Evolutionary conservation across 23 tunicate species (phyloP).

Genomic region (Oikopleura vanhoeffeni): DNA sequence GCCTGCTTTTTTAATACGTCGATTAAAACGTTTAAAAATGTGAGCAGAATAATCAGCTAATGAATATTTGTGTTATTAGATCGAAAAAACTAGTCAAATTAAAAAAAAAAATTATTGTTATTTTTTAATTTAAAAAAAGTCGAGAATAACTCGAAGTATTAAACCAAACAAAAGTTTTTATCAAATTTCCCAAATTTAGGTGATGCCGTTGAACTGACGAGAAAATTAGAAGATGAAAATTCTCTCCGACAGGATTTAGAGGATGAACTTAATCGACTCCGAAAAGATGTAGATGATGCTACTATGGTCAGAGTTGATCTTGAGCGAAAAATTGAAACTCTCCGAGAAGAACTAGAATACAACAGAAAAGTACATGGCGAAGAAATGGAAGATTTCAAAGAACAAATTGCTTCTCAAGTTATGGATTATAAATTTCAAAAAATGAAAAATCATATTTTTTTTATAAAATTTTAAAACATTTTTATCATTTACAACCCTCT

Average conservation of each 20-base stretch:
- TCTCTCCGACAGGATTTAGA: slow-evolving; percentile 65
- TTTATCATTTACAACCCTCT: slow-evolving; percentile 16
- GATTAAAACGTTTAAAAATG: too few species aligned
- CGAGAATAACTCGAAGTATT: too few species aligned
- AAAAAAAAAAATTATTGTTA: too few species aligned
- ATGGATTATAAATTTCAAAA: too few species aligned
- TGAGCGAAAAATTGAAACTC: slow-evolving; percentile 83
- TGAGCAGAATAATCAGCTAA: too few species aligned
- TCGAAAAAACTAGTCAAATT: too few species aligned
- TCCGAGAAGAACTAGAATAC: slow-evolving; percentile 73
- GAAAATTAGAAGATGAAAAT: slow-evolving; percentile 61
- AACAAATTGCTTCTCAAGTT: slow-evolving; percentile 21
- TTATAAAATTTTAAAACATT: background rate
- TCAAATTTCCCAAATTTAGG: too few species aligned
- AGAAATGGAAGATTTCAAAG: slow-evolving; percentile 85
- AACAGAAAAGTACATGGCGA: slow-evolving; percentile 69
- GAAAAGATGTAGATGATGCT: slow-evolving; percentile 98
- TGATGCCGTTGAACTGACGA: slow-evolving; percentile 5
- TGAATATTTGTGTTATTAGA: too few species aligned
- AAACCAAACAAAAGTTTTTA: too few species aligned
- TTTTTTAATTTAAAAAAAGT: too few species aligned
- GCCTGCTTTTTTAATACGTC: too few species aligned
- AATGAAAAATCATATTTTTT: background rate
- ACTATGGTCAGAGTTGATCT: slow-evolving; percentile 96
- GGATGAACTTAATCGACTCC: slow-evolving; percentile 58